Evolutionary conservation across 2,113 vertebrate genomes (phyloP), one percentile per base, ranked within the genome.

Genomic region (Antechinus stuartii): DNA sequence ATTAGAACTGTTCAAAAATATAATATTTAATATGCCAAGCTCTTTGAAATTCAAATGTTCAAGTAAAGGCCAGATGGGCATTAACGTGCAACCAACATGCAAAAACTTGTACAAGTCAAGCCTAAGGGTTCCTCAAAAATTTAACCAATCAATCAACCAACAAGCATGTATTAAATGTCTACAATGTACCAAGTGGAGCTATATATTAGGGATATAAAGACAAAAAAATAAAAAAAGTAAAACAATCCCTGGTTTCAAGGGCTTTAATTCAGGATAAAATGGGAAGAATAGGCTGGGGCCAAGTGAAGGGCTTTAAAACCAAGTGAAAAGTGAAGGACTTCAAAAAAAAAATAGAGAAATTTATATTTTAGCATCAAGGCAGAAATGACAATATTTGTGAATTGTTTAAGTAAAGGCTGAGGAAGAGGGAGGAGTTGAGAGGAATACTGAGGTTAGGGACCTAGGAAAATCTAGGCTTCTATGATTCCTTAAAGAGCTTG

Each of bases 401-500:
- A 42, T 6, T 76, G 16, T 42, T 76, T 76, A 76, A 22, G 4
- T 76, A 76, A 76, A 42, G 35, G 16, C 68, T 76, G 61, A 68
- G 30, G 27, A n/a, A 35, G 30, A 61, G 30, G 61, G 12, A 35
- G 61, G 14, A n/a, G 16, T 76, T 76, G 4, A 76, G 61, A 30
- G n/a, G 6, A n/a, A n/a, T 12, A n/a, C 4, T n/a, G 30, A 76
- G 22, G 6, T 76, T 42, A 76, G 1, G 35, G 35, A 76, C 6
- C 68, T 76, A 76, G 68, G 35, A 76, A 76, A 76, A 76, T 42
- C 68, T 22, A 76, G 35, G 35, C 5, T 76, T 76, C 68, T 76
- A n/a, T 42, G 35, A 76, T 42, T 84, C 56, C 91, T 93, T 90
- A 95, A 95, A 10, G n/a, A 94, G 92, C 76, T 92, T 92, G 47